Base-by-base conservation (phyloP, 2,888 invertebrate genomes). In the Dynastes grantii region DNA sequence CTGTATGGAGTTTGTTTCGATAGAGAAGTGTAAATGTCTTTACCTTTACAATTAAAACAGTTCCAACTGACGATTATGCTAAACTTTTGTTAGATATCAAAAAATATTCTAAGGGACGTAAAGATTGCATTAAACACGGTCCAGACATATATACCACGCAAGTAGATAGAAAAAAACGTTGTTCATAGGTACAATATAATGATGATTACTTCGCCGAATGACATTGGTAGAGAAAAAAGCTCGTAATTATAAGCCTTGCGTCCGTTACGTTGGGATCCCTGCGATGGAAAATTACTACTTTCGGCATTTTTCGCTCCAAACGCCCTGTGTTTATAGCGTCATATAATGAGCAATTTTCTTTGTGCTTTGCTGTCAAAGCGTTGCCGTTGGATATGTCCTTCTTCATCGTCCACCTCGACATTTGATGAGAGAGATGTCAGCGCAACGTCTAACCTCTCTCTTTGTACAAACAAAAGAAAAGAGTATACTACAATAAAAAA, bases 201-300 rank as follows among this genome's bases (percentile, higher is more conserved):
- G 84, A 84, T 83, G 81, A 82, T 81, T 81, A 81, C 81, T 82
- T 83, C 83, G 81, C 76, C 79, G 84, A 84, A 84, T 77, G 83
- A 84, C 83, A 83, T 79, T 80, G 81, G 81, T 82, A 84, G 45
- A 45, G 45, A 45, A 45, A 83, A 84, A 82, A 78, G 77, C 16
- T 76, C 76, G 79, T 83, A 83, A 82, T 82, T 82, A 82, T 80
- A 78, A 78, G 55, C 45, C 45, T 11, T 45, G 45, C 45, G 45
- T 76, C 78, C 61, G 78, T 64, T 75, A 77, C 9, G 5, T 75
- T 16, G 11, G 67, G 45, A 11, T 11, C 45, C 11, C 16, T 45
- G 45, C 45, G 49, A 76, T 68, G 80, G 80, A 80, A 82, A 77
- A 79, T 79, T 79, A 79, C 64, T 78, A 78, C 78, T 78, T 78